Evolutionary conservation across 2,888 invertebrate species (phyloP).

Genomic region (Esperia sulphurella): DNA sequence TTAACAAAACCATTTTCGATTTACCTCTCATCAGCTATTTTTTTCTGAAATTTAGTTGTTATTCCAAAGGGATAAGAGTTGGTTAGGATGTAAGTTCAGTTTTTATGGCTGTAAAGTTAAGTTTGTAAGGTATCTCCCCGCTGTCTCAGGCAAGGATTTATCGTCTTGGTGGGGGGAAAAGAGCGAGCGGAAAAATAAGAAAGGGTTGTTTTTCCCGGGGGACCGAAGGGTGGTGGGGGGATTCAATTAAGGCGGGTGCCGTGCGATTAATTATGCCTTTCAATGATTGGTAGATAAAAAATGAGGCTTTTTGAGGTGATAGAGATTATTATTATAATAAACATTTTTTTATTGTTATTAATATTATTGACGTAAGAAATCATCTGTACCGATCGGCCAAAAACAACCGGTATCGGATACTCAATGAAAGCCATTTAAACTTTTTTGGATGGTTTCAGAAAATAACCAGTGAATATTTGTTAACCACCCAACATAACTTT

Average conservation of each 20-base stretch:
- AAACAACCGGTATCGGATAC: too few relatives aligned
- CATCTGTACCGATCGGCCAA: too few relatives aligned
- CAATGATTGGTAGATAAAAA: conserved; percentile 32
- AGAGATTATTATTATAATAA: too few relatives aligned
- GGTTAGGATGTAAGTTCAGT: conserved; percentile 5
- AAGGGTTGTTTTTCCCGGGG: conserved; percentile 76
- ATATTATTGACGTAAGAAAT: too few relatives aligned
- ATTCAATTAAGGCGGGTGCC: conserved; percentile 72
- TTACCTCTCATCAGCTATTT: conserved; percentile 13
- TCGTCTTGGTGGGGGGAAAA: conserved; percentile 71
- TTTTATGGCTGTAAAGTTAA: conserved; percentile 16
- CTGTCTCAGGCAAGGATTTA: conserved; percentile 77
- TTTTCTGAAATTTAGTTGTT: conserved; percentile 13
- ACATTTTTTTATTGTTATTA: too few relatives aligned
- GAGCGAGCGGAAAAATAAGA: conserved; percentile 69
- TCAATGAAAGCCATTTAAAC: too few relatives aligned
- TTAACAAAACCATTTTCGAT: conserved; percentile 36
- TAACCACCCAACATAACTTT: too few relatives aligned
- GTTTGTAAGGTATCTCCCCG: conserved; percentile 65
- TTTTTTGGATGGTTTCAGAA: too few relatives aligned
- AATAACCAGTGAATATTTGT: too few relatives aligned
- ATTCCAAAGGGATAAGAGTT: conserved; percentile 1
- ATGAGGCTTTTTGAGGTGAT: too few relatives aligned
- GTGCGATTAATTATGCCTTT: conserved; percentile 71
- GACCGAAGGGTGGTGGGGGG: conserved; percentile 43